Conservation (phyloP, 2,797 vertebrate species). For the Myioborus miniatus region DNA sequence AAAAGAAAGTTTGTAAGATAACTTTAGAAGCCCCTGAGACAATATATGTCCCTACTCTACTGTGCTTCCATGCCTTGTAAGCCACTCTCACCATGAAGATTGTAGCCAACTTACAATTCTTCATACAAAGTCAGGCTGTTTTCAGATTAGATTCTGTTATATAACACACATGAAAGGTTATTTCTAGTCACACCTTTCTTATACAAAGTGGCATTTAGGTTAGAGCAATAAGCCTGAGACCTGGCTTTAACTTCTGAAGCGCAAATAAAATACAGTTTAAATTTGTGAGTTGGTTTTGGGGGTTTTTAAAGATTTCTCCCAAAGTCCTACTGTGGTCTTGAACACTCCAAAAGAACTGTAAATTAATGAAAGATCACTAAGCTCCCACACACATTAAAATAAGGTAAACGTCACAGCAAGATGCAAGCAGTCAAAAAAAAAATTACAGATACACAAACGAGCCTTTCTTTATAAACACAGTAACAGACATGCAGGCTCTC, state of each 20-base stretch:
- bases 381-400: background rate
- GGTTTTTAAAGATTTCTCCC: background rate
- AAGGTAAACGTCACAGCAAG: background rate
- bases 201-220: background rate
- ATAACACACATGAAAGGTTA: background rate
- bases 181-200: background rate
- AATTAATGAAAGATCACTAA: background rate
- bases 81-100: background rate
- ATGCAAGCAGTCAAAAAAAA: background rate
- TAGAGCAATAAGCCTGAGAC: background rate
- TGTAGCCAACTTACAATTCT: background rate
- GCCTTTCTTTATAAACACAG: slow-evolving; percentile 6
- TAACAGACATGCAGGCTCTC: background rate
- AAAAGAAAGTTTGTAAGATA: background rate
- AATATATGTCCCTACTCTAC: accelerated
- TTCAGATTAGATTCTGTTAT: background rate
- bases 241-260: background rate
- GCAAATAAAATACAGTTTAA: background rate
- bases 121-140: background rate
- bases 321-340: background rate
- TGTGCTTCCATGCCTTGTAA: background rate
- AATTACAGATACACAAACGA: background rate
- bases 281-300: background rate
- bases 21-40: background rate
- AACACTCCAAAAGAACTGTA: background rate